phyloP scores from a whole-genome alignment of 2,797 vertebrate species.

The Sebastes matsubarae region DNA sequence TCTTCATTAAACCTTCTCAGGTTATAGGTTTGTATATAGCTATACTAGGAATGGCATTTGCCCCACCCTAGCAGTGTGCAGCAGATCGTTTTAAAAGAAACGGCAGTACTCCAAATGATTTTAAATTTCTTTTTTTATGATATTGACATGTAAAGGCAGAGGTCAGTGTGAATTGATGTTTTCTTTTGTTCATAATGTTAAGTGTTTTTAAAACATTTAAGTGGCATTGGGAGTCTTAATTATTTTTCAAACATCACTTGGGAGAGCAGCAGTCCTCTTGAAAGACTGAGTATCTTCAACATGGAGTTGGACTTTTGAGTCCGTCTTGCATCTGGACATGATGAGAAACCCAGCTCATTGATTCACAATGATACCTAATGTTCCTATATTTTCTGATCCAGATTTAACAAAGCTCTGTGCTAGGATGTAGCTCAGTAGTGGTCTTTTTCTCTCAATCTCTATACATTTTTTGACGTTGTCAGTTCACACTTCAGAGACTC shows the following conservation, averaged over 20 bases:
- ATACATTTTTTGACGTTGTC: not conserved
- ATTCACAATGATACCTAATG: conserved; percentile 66
- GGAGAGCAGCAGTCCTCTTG: not conserved
- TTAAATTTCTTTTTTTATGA: not conserved
- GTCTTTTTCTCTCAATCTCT: not conserved
- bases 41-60: not conserved
- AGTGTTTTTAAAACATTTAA: not conserved
- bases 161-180: not conserved
- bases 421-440: too few species aligned
- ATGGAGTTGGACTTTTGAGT: not conserved
- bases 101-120: not conserved
- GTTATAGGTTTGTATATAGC: not conserved
- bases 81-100: not conserved
- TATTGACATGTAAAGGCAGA: not conserved
- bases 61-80: not conserved
- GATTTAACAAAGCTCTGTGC: not conserved
- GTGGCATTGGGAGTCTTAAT: not conserved
- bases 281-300: not conserved
- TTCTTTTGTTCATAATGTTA: not conserved
- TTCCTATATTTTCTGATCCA: conserved; percentile 74
- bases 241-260: not conserved
- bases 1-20: not conserved
- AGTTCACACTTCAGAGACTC: not conserved
- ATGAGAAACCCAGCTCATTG: conserved; percentile 73
- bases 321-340: conserved; percentile 56